Evolutionary conservation across 2,888 invertebrate genomes (phyloP).

Genomic region (Acanthosepion lycidas): DNA sequence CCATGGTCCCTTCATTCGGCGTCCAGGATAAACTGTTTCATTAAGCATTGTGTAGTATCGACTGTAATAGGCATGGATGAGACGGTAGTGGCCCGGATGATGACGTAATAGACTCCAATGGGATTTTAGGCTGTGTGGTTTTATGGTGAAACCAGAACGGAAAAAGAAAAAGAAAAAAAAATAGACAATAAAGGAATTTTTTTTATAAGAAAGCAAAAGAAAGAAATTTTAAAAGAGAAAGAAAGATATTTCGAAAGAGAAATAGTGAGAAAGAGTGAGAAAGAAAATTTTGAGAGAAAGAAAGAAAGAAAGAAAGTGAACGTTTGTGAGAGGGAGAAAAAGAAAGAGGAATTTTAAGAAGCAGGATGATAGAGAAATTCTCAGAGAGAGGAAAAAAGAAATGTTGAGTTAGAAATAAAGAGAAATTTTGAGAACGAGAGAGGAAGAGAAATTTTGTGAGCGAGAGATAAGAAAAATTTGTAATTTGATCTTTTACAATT

Average conservation of each 20-base stretch:
- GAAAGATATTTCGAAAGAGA: background rate
- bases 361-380: background rate
- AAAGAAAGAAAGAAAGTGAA: background rate
- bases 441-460: no score
- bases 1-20: constrained; percentile 1
- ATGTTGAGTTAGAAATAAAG: background rate
- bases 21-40: constrained; percentile 10
- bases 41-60: constrained; percentile 33
- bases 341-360: background rate
- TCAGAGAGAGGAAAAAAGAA: background rate
- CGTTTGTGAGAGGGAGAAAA: background rate
- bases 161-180: background rate
- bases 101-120: background rate
- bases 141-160: background rate
- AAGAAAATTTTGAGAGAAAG: background rate
- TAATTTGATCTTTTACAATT: no score
- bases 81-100: constrained; percentile 33
- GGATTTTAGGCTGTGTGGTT: constrained; percentile 17
- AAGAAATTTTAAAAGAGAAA: background rate
- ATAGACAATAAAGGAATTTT: background rate
- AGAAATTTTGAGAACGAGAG: background rate
- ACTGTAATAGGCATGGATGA: constrained; percentile 10
- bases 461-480: background rate
- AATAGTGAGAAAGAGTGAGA: background rate
- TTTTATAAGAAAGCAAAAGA: background rate